Conservation (phyloP, 2,888 invertebrate genomes). For the Melinopterus prodromus region DNA sequence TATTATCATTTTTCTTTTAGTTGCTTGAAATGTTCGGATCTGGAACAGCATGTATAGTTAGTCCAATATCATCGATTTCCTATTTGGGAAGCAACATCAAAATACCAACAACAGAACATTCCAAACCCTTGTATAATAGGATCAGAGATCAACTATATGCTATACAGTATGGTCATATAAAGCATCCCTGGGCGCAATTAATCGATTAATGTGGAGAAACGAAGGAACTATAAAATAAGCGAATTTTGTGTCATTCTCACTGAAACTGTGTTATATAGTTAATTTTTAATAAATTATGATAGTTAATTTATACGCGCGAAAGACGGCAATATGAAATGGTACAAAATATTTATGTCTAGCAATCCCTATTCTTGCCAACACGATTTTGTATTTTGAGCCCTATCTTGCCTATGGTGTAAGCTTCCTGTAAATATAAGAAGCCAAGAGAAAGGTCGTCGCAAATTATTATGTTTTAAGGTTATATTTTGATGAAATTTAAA, state of each 20-base stretch:
- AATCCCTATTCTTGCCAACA: not conserved
- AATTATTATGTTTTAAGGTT: not conserved
- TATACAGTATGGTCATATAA: conserved; percentile 89
- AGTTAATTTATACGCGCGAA: not conserved
- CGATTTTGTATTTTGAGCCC: no score
- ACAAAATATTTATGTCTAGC: not conserved
- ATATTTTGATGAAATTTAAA: not conserved
- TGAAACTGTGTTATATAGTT: not conserved
- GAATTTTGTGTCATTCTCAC: not conserved
- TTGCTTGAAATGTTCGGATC: conserved; percentile 95
- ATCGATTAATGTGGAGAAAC: conserved; percentile 37
- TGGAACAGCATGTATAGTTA: conserved; percentile 97
- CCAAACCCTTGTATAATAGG: conserved; percentile 77
- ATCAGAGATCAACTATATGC: conserved; percentile 80
- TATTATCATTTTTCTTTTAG: conserved; percentile 63
- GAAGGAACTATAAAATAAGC: not conserved
- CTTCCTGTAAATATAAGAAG: no score
- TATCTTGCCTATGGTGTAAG: no score
- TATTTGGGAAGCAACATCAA: conserved; percentile 74
- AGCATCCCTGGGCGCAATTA: conserved; percentile 77
- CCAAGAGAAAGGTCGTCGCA: no score
- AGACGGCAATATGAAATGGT: not conserved
- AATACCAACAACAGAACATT: conserved; percentile 78
- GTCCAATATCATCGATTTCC: conserved; percentile 87
- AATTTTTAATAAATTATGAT: not conserved